A percentile compares a stretch with the other conserved stretches of the same genome.
phyloP scores from a whole-genome alignment of 1,140 invertebrate genomes.

The Cyclina sinensis region DNA sequence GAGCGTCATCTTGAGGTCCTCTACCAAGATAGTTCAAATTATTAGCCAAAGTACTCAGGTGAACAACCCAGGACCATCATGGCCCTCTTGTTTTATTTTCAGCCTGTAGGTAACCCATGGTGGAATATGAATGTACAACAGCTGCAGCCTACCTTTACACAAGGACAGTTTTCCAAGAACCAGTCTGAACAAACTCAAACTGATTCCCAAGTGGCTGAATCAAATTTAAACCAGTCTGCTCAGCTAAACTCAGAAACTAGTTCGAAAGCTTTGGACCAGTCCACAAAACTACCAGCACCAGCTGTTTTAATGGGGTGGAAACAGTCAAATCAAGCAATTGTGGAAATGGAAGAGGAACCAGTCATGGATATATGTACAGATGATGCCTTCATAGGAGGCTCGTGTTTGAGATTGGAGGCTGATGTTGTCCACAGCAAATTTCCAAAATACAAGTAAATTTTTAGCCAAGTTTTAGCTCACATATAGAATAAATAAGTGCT shows the following conservation, averaged over 20 bases:
- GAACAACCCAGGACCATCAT: too few relatives aligned
- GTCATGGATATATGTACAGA: conserved; percentile 67
- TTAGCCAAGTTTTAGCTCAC: too few relatives aligned
- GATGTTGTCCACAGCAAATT: conserved; percentile 58
- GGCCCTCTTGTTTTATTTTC: too few relatives aligned
- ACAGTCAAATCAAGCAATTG: not conserved
- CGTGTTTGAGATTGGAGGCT: conserved; percentile 68
- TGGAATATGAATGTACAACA: conserved; percentile 88
- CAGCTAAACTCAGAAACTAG: not conserved
- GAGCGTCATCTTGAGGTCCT: too few relatives aligned
- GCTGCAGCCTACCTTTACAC: conserved; percentile 86
- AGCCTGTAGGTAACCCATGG: conserved; percentile 85
- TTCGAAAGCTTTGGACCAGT: not conserved
- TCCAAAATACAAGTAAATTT: conserved; percentile 53
- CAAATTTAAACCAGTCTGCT: conserved; percentile 19
- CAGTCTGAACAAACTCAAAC: not conserved
- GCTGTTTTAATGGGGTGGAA: not conserved
- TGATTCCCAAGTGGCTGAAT: not conserved
- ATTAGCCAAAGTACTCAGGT: too few relatives aligned
- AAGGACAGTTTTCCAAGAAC: conserved; percentile 15
- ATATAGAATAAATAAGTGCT: too few relatives aligned
- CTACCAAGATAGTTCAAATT: too few relatives aligned
- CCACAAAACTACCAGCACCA: not conserved
- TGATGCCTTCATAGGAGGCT: conserved; percentile 70
- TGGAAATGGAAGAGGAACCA: not conserved